Conservation (phyloP, 2,888 invertebrate species). For the Lasioglossum vierecki region DNA sequence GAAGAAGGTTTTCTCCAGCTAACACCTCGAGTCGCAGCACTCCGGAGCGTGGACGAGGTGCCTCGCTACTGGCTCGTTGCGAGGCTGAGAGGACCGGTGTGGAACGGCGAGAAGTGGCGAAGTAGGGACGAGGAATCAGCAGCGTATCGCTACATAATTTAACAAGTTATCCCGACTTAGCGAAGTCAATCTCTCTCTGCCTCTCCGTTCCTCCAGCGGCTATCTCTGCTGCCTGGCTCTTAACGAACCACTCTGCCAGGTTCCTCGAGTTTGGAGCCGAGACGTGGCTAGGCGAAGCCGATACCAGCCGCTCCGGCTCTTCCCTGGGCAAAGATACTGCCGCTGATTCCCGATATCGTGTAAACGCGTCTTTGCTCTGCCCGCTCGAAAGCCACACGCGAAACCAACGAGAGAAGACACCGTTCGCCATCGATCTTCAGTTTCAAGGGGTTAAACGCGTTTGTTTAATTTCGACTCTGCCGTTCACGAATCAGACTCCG, state of each 20-base stretch:
- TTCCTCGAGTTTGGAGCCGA: slow-evolving; percentile 20
- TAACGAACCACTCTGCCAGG: slow-evolving; percentile 12
- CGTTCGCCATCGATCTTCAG: no score
- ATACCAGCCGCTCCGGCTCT: not conserved
- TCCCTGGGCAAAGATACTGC: not conserved
- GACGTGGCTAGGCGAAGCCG: slow-evolving; percentile 8
- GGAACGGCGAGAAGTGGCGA: not conserved
- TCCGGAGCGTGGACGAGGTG: not conserved
- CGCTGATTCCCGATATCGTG: not conserved
- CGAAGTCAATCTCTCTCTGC: not conserved
- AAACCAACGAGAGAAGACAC: no score
- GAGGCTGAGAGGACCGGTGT: not conserved
- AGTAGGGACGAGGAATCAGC: not conserved
- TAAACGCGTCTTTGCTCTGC: not conserved
- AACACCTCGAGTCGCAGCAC: no score
- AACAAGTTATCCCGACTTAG: slow-evolving; percentile 15
- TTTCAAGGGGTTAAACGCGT: no score
- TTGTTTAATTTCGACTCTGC: no score
- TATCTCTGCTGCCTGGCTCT: not conserved
- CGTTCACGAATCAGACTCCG: no score
- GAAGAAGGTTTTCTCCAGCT: no score
- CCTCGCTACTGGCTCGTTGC: not conserved
- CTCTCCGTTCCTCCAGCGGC: not conserved
- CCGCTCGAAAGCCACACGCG: not conserved
- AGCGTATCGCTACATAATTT: slow-evolving; percentile 25